Percentiles rank a stretch among this genome's conserved stretches.
phyloP scores from a whole-genome alignment of 2,888 invertebrate genomes.

The Aporophyla nigra region DNA sequence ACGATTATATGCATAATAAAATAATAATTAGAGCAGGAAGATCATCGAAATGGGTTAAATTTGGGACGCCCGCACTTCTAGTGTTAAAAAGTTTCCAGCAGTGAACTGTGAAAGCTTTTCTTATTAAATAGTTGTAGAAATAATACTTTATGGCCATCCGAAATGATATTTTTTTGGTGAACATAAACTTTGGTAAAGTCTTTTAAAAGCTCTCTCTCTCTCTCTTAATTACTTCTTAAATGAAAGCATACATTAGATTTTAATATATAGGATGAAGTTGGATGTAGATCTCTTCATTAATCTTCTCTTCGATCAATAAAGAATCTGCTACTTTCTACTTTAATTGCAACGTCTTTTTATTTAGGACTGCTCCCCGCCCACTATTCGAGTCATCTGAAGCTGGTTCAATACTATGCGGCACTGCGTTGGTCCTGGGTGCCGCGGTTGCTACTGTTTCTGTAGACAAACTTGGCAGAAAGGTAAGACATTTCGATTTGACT shows the following conservation, averaged over 20 bases:
- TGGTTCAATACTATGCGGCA: conserved; percentile 85
- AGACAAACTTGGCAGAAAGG: conserved; percentile 86
- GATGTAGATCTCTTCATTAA: neutral
- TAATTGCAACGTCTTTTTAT: conserved; percentile 9
- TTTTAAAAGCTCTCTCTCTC: neutral
- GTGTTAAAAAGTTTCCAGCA: too few species aligned
- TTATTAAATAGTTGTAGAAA: neutral
- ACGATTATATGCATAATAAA: too few species aligned
- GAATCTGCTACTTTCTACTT: too few species aligned
- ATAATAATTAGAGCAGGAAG: too few species aligned
- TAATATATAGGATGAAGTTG: neutral
- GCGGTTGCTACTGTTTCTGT: conserved; percentile 84
- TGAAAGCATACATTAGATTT: neutral
- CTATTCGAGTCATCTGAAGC: conserved; percentile 82
- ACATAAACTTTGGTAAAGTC: neutral
- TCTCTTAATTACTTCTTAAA: neutral
- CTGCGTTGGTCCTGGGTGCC: conserved; percentile 85
- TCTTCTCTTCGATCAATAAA: neutral
- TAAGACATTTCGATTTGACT: conserved; percentile 61
- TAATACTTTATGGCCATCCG: neutral
- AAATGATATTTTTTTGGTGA: neutral
- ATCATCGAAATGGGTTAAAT: too few species aligned
- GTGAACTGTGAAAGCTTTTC: too few species aligned
- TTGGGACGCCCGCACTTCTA: too few species aligned
- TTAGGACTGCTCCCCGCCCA: conserved; percentile 78